Evolutionary conservation across 2,113 vertebrate genomes (phyloP).

Genomic region (Malurus alboscapulatus): DNA sequence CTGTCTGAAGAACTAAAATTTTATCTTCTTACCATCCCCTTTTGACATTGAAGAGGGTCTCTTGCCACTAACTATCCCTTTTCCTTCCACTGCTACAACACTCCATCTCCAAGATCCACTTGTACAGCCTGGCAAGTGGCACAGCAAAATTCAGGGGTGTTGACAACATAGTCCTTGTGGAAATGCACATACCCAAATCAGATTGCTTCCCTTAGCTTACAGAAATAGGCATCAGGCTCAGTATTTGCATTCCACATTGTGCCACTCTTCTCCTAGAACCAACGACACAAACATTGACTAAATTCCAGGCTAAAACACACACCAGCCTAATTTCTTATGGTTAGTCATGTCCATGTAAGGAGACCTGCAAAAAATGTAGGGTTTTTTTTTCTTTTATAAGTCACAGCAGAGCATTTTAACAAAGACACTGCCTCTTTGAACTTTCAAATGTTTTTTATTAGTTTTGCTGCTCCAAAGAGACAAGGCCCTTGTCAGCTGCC

Average conservation of each 20-base stretch:
- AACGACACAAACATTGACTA: not conserved
- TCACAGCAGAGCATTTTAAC: not conserved
- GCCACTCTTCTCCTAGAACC: not conserved
- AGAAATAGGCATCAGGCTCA: fast-evolving
- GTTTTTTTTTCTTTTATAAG: not conserved
- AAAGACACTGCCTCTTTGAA: not conserved
- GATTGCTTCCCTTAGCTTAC: not conserved
- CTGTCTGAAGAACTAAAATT: not conserved
- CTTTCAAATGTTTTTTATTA: not conserved
- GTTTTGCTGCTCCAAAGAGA: not conserved
- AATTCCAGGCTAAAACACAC: not conserved
- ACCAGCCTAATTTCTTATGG: not conserved
- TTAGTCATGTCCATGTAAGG: fast-evolving
- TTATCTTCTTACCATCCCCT: not conserved
- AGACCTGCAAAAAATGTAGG: fast-evolving
- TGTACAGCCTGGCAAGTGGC: not conserved
- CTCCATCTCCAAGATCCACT: not conserved
- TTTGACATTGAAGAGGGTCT: not conserved
- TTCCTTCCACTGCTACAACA: not conserved
- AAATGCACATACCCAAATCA: fast-evolving
- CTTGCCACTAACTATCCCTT: not conserved
- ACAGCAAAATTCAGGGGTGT: not conserved
- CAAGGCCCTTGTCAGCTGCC: not conserved
- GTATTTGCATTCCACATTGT: not conserved
- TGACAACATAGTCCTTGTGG: not conserved